Evolutionary conservation across 2,797 vertebrate genomes (phyloP).

Genomic region (Darevskia nairensis): DNA sequence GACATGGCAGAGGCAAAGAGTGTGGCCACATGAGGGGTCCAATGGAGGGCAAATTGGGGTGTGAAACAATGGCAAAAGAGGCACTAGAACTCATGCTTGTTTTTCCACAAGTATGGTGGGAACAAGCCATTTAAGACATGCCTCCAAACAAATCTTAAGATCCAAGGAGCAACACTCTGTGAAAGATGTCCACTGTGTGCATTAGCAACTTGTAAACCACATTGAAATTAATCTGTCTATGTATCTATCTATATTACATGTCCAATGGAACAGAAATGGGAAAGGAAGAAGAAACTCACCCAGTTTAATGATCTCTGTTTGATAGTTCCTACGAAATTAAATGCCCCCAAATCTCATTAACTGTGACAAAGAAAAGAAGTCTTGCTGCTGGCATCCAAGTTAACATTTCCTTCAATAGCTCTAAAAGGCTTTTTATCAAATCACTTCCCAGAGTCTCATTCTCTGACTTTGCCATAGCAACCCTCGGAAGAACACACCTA

Average conservation of each 20-base stretch:
- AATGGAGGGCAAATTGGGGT: neutral
- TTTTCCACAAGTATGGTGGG: no score
- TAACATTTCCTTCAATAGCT: slow-evolving; percentile 53
- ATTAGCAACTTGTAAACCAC: neutral
- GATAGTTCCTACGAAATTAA: slow-evolving; percentile 59
- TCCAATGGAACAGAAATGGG: neutral
- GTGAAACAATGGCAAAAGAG: neutral
- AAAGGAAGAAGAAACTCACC: neutral
- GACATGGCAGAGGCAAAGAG: neutral
- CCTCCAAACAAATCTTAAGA: neutral
- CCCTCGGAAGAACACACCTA: slow-evolving; percentile 35
- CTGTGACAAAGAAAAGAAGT: slow-evolving; percentile 51
- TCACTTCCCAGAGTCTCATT: slow-evolving; percentile 42
- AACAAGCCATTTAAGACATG: neutral
- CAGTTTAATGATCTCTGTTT: neutral
- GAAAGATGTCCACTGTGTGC: neutral
- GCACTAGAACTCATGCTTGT: neutral
- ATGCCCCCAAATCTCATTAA: slow-evolving; percentile 60
- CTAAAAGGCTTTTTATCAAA: slow-evolving; percentile 59
- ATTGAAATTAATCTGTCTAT: no score
- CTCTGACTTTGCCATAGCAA: slow-evolving; percentile 44
- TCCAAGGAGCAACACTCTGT: neutral
- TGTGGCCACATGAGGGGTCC: neutral
- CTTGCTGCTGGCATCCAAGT: slow-evolving; percentile 45
- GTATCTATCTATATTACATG: neutral